Conservation (phyloP, 2,888 invertebrate species). For the Incurvaria masculella region DNA sequence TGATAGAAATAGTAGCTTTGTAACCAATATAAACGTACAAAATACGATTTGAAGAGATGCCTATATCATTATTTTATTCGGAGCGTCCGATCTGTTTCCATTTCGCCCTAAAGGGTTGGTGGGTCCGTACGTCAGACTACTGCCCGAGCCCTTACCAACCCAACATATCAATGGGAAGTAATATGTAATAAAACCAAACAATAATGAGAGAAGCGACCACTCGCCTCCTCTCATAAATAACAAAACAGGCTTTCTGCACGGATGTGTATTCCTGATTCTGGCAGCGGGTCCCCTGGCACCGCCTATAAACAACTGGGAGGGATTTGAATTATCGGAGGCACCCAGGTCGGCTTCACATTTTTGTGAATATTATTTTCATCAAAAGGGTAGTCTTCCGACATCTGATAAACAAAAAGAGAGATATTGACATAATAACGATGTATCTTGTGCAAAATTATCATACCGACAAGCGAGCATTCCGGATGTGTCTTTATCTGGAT, state of each 20-base stretch:
- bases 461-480: no score
- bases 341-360: neutral
- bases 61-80: no score
- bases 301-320: conserved; percentile 38
- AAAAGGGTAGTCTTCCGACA: neutral
- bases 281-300: conserved; percentile 38
- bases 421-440: no score
- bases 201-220: conserved; percentile 33
- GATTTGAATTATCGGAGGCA: conserved; percentile 46
- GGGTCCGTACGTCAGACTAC: no score
- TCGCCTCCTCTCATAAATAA: conserved; percentile 50
- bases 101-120: no score
- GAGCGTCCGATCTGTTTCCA: no score
- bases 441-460: no score
- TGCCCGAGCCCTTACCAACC: no score
- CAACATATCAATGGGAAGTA: neutral
- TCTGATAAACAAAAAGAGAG: neutral
- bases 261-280: conserved; percentile 41
- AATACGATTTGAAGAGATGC: no score
- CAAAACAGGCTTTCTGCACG: conserved; percentile 47
- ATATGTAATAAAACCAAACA: conserved; percentile 21
- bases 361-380: neutral
- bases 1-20: no score
- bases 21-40: no score
- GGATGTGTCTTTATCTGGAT: no score